Conservation (phyloP, 2,888 invertebrate genomes). For the Ligdia adustata region DNA sequence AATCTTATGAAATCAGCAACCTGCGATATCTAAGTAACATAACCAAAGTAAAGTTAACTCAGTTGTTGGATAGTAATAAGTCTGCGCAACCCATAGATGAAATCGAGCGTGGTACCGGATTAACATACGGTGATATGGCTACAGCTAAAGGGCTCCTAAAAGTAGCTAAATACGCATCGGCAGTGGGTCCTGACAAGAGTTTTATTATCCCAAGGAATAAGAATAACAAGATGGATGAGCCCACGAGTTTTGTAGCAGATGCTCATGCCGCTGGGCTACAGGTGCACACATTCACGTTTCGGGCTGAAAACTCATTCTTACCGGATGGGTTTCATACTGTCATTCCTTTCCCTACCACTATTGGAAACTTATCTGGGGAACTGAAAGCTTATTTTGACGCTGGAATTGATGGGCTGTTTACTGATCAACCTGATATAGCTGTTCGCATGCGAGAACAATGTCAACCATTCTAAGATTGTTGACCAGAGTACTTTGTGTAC, state of each 20-base stretch:
- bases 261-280: conserved; percentile 65
- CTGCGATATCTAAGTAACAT: conserved; percentile 64
- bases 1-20: conserved; percentile 73
- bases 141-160: conserved; percentile 62
- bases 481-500: too few species aligned
- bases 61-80: conserved; percentile 55
- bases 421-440: conserved; percentile 71
- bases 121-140: conserved; percentile 70
- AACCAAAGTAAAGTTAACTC: conserved; percentile 62
- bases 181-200: conserved; percentile 70
- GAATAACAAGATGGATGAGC: conserved; percentile 52
- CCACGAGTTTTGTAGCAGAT: conserved; percentile 63
- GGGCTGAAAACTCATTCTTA: conserved; percentile 68
- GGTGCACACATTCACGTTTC: conserved; percentile 75
- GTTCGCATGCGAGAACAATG: conserved; percentile 43
- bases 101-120: conserved; percentile 45
- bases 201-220: conserved; percentile 68
- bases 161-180: conserved; percentile 68
- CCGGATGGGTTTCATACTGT: conserved; percentile 59
- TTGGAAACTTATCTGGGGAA: conserved; percentile 63
- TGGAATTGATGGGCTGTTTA: conserved; percentile 72
- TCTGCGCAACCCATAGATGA: conserved; percentile 62
- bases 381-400: conserved; percentile 61
- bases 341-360: conserved; percentile 38
- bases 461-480: too few species aligned